A percentile compares a stretch with the other conserved stretches of the same genome.
These are phyloP conservation scores for Leucoptera coffeella DNA, from an alignment of 2,888 invertebrate genomes.

Conservation along the genomic window DNA sequence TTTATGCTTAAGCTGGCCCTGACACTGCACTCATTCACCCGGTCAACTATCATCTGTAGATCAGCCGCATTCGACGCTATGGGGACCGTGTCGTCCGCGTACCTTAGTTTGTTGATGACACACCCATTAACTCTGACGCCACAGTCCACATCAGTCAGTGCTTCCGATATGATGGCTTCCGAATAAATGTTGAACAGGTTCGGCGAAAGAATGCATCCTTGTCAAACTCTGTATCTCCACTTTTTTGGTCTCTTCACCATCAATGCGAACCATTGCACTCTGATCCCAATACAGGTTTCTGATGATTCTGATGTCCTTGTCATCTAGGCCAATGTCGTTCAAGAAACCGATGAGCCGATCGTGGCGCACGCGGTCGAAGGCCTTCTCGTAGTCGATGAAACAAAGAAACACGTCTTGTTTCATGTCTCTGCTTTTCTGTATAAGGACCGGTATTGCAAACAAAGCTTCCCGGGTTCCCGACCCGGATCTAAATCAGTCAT, in stretches of 20 bases:
- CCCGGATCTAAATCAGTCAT: slow-evolving; percentile 1
- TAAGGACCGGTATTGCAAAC: not conserved
- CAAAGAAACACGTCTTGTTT: too few species aligned
- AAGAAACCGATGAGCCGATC: slow-evolving; percentile 1
- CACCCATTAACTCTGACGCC: slow-evolving; percentile 2
- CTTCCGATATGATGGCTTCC: slow-evolving; percentile 2
- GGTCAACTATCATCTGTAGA: slow-evolving; percentile 1
- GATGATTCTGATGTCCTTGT: slow-evolving; percentile 1
- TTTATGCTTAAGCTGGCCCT: slow-evolving; percentile 1
- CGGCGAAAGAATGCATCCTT: slow-evolving; percentile 2
- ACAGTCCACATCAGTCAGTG: not conserved
- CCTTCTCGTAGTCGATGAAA: slow-evolving; percentile 1
- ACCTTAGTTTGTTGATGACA: slow-evolving; percentile 1
- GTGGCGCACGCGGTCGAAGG: slow-evolving; percentile 1
- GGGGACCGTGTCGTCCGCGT: slow-evolving; percentile 3
- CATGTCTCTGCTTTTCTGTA: slow-evolving; percentile 1
- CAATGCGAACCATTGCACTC: slow-evolving; percentile 1
- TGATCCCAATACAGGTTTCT: slow-evolving; percentile 2
- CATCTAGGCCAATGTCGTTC: not conserved
- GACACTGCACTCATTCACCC: not conserved
- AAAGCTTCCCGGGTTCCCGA: not conserved
- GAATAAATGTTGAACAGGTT: slow-evolving; percentile 2
- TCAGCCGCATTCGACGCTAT: slow-evolving; percentile 1
- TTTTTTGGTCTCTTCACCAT: not conserved
- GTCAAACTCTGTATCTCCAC: slow-evolving; percentile 1